Evolutionary conservation across 2,888 invertebrate species (phyloP).

Genomic region (Lypha dubia): DNA sequence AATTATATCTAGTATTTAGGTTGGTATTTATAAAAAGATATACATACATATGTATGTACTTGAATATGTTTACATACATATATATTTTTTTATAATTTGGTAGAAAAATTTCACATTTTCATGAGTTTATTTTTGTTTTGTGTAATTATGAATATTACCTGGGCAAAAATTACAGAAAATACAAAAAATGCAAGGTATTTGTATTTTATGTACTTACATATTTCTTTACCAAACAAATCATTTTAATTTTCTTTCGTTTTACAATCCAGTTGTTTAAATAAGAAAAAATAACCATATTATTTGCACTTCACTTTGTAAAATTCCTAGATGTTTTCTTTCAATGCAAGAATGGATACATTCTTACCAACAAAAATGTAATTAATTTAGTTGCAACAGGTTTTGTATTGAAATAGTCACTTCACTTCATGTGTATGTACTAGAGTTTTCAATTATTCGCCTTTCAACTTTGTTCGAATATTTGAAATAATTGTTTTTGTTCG

Average conservation of each 20-base stretch:
- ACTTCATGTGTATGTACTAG: too few relatives aligned
- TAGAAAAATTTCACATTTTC: background rate
- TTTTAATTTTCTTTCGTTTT: background rate
- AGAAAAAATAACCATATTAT: background rate
- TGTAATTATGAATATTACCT: background rate
- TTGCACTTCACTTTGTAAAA: slow-evolving; percentile 66
- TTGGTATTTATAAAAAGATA: slow-evolving; percentile 36
- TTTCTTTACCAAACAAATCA: background rate
- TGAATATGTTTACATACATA: too few relatives aligned
- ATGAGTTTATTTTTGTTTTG: background rate
- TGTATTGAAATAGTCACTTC: too few relatives aligned
- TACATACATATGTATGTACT: slow-evolving; percentile 30
- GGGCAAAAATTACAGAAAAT: background rate
- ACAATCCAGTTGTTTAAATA: background rate
- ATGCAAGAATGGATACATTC: too few relatives aligned
- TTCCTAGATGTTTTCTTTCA: background rate
- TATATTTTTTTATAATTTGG: slow-evolving; percentile 18
- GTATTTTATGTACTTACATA: background rate
- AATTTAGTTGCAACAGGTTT: too few relatives aligned
- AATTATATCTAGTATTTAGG: too few relatives aligned
- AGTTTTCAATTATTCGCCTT: too few relatives aligned
- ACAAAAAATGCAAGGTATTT: background rate
- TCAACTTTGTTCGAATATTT: too few relatives aligned
- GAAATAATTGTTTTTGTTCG: too few relatives aligned
- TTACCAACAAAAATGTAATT: too few relatives aligned